Conservation (phyloP, 2,797 vertebrate species). For the Pipistrellus pygmaeus region DNA sequence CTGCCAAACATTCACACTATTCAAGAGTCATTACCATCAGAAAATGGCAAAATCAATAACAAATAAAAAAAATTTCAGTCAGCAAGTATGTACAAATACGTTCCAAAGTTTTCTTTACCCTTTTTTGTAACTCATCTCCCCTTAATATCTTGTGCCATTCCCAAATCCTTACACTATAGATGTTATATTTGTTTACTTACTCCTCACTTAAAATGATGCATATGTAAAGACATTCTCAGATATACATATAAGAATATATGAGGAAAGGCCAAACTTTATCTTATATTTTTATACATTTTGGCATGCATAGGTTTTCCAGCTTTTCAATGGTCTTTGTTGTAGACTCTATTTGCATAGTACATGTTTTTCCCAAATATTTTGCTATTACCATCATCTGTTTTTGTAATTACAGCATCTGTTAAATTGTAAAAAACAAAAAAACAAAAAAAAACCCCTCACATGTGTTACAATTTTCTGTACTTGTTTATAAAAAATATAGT, state of each 20-base stretch:
- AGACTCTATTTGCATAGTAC: neutral
- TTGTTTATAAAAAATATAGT: constrained; percentile 62
- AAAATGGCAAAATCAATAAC: neutral
- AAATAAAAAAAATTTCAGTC: neutral
- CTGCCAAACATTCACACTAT: neutral
- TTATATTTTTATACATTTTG: neutral
- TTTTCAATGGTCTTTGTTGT: constrained; percentile 12
- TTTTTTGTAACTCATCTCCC: neutral
- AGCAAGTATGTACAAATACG: neutral
- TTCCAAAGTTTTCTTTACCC: neutral
- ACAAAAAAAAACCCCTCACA: neutral
- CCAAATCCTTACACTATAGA: neutral
- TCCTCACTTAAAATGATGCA: neutral
- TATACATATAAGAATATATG: neutral
- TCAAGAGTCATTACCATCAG: neutral
- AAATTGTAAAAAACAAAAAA: neutral
- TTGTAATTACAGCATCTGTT: constrained; percentile 61
- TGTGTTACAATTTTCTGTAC: constrained; percentile 50
- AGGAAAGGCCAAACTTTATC: neutral
- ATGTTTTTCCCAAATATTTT: neutral
- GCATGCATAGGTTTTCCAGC: neutral
- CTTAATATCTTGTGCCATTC: neutral
- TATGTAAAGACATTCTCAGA: neutral
- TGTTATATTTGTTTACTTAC: constrained; percentile 12
- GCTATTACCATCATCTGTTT: neutral